Evolutionary conservation across 2,797 vertebrate genomes (phyloP), one percentile per base, ranked within the genome.

Genomic region (Mormyrus proboscirostris): DNA sequence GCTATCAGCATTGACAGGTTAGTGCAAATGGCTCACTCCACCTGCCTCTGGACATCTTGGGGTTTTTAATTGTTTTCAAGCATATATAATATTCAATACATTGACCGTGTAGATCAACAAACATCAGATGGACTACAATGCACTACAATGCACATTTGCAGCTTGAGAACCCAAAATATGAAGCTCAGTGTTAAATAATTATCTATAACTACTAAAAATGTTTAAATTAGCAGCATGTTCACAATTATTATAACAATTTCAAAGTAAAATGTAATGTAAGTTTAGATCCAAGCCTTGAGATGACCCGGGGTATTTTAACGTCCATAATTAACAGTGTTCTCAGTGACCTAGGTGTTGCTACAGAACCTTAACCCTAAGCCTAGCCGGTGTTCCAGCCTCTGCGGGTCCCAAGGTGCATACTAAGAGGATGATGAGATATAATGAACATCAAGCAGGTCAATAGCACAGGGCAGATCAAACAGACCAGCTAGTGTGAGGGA

Each of bases 1-100:
- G 96, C 96, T 92, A 97, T 97, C 94, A 97, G 96, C 94, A 97
- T 97, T 0, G 96, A 97, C 95, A 96, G 96, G 96, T 97, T 91
- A 94, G 91, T 91, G 88, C 88, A 33, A 89, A 41, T 50, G 14
- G 1, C 19, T 50, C 8, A 12, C 22, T 29, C 10, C 10, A n/a
- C n/a, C 16, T 14, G 33, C 33, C 14, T 76, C 12, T 38, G 10
- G 65, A 29, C 29, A 16, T 29, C 25, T 25, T 25, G 19, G 22
- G n/a, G 22, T 62, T 8, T 62, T 62, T n/a, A 9, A 25, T 10
- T 25, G 59, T 62, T 62, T 62, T 73, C 65, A 73, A 73, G 65
- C 2, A 38, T 29, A 16, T 16, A 38, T 33, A 33, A 69, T 38
- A 25, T 73, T 73, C 10, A 73, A 12, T 38, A 4, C 65, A 22